A percentile compares a stretch with the other conserved stretches of the same genome.
These are phyloP conservation scores for Varroa destructor DNA, from an alignment of 1,140 invertebrate species.

Conservation along the genomic window DNA sequence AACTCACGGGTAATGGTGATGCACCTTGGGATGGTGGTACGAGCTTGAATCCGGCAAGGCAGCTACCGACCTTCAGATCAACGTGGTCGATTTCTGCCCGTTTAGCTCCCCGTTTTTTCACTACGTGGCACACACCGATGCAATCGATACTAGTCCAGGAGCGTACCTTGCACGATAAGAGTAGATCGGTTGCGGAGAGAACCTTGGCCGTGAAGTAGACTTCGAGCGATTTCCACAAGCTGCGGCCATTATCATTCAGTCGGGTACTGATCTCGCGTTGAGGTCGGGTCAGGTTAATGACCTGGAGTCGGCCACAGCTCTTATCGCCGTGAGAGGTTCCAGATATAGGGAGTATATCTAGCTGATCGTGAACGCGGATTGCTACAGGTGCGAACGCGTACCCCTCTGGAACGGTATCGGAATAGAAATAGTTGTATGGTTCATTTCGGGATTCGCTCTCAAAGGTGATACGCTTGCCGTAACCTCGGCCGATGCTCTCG, in stretches of 20 bases:
- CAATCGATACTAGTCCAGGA: slow-evolving; percentile 24
- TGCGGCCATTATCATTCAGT: slow-evolving; percentile 5
- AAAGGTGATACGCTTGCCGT: slow-evolving; percentile 61
- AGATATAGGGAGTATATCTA: slow-evolving; percentile 36
- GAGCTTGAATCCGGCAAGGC: slow-evolving; percentile 21
- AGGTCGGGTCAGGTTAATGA: slow-evolving; percentile 3
- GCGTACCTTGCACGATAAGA: slow-evolving; percentile 18
- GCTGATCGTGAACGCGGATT: slow-evolving; percentile 51
- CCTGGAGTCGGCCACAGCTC: slow-evolving; percentile 20
- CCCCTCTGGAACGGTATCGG: slow-evolving; percentile 59
- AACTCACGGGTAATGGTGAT: neutral
- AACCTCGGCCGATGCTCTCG: slow-evolving; percentile 56
- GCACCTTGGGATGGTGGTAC: slow-evolving; percentile 1
- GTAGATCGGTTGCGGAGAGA: slow-evolving; percentile 19
- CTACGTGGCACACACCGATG: slow-evolving; percentile 5
- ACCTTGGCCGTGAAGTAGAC: slow-evolving; percentile 24
- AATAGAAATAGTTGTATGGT: slow-evolving; percentile 57
- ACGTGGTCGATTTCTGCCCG: slow-evolving; percentile 24
- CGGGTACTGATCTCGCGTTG: slow-evolving; percentile 18
- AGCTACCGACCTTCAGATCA: slow-evolving; percentile 21
- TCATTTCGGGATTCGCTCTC: slow-evolving; percentile 49
- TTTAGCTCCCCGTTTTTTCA: neutral
- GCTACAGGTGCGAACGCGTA: slow-evolving; percentile 54
- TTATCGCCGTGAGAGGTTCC: slow-evolving; percentile 7
- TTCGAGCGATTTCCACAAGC: slow-evolving; percentile 1